Conservation (phyloP, 1,140 invertebrate genomes). For the Drosophila ananassae region DNA sequence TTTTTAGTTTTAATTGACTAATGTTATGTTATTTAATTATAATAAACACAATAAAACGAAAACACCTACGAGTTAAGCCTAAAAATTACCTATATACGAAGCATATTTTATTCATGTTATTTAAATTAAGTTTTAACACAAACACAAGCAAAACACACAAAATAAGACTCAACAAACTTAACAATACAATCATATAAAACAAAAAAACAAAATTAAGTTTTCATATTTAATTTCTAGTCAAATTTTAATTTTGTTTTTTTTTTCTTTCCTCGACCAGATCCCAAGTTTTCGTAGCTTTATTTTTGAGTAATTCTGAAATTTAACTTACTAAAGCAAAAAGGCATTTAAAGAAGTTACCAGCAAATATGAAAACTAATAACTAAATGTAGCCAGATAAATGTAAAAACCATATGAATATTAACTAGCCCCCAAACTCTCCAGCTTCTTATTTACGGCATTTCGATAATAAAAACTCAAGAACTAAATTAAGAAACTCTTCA, state of each 20-base stretch:
- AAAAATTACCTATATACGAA: conserved; percentile 23
- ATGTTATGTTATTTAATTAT: conserved; percentile 81
- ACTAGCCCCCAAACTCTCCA: conserved; percentile 28
- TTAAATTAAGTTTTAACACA: conserved; percentile 51
- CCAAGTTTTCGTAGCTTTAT: conserved; percentile 17
- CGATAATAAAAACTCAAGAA: conserved; percentile 10
- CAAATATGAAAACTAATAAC: conserved; percentile 31
- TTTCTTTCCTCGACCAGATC: conserved; percentile 7
- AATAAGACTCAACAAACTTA: neutral
- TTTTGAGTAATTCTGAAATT: conserved; percentile 8
- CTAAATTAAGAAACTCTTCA: conserved; percentile 13
- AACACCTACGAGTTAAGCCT: conserved; percentile 46
- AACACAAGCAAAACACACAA: conserved; percentile 15
- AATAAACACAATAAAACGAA: conserved; percentile 40
- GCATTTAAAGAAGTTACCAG: conserved; percentile 55
- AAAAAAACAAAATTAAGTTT: conserved; percentile 48
- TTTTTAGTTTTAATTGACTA: conserved; percentile 77
- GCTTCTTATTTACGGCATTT: conserved; percentile 31
- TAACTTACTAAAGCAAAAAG: conserved; percentile 21
- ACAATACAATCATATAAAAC: conserved; percentile 24
- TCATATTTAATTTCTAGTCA: conserved; percentile 76
- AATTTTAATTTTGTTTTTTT: conserved; percentile 60
- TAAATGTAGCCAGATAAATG: conserved; percentile 32
- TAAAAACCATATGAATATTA: conserved; percentile 34
- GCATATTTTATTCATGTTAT: conserved; percentile 48